Conservation (phyloP, 2,113 vertebrate species). For the western clawed frog (Xenopus tropicalis) region UCB_Xtro_10.0 CM004450.2:76767001-76767500, state of each 20-base stretch:
- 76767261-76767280: not conserved
- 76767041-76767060: not conserved
- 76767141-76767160: not conserved
- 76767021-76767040: slow-evolving; percentile 24
- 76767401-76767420: not conserved
- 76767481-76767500: no score
- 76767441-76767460: not conserved
- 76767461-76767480: no score
- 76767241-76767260: not conserved
- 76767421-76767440: not conserved
- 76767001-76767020: not conserved
- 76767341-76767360: not conserved
- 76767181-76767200: not conserved
- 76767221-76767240: not conserved
- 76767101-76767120: not conserved
- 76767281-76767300: not conserved
- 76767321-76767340: not conserved
- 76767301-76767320: not conserved
- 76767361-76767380: not conserved
- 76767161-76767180: not conserved
- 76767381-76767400: not conserved
- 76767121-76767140: not conserved
- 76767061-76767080: slow-evolving; percentile 4
- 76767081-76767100: not conserved
- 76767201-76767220: not conserved